Evolutionary conservation across 2,888 invertebrate species (phyloP).

Genomic region (Autographa gamma): DNA sequence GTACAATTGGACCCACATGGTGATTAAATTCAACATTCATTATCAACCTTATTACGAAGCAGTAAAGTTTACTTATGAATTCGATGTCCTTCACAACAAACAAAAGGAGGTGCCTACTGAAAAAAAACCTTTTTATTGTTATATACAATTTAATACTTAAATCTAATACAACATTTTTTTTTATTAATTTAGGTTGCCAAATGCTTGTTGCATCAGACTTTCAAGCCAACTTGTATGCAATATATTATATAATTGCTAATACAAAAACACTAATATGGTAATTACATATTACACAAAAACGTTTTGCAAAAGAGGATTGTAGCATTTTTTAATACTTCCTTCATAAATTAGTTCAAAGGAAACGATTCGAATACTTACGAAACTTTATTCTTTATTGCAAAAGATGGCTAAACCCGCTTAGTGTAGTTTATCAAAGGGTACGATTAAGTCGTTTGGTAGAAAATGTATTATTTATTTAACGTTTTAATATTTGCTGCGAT

Average conservation of each 20-base stretch:
- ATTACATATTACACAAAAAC: not conserved
- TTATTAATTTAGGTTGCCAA: too few relatives aligned
- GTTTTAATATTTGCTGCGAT: conserved; percentile 65
- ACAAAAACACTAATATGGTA: conserved; percentile 4
- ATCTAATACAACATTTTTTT: too few relatives aligned
- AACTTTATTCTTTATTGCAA: conserved; percentile 52
- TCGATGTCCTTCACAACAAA: too few relatives aligned
- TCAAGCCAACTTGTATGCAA: too few relatives aligned
- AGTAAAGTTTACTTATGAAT: too few relatives aligned
- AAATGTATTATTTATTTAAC: conserved; percentile 65
- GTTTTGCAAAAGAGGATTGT: conserved; percentile 37
- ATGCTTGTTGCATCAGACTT: too few relatives aligned
- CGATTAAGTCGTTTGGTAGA: conserved; percentile 42
- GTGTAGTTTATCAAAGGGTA: conserved; percentile 52
- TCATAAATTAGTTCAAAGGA: conserved; percentile 42
- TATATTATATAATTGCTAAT: not conserved
- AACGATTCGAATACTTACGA: conserved; percentile 46
- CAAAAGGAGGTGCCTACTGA: too few relatives aligned
- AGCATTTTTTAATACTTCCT: conserved; percentile 50
- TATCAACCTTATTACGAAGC: too few relatives aligned
- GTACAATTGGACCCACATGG: not conserved
- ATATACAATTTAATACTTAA: too few relatives aligned
- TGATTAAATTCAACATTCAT: too few relatives aligned
- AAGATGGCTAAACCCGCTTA: conserved; percentile 38
- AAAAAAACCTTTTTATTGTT: too few relatives aligned